Percentiles rank a stretch among this genome's conserved stretches.
Conservation (phyloP, 2,888 invertebrate genomes). For the Argyra leucocephala region DNA sequence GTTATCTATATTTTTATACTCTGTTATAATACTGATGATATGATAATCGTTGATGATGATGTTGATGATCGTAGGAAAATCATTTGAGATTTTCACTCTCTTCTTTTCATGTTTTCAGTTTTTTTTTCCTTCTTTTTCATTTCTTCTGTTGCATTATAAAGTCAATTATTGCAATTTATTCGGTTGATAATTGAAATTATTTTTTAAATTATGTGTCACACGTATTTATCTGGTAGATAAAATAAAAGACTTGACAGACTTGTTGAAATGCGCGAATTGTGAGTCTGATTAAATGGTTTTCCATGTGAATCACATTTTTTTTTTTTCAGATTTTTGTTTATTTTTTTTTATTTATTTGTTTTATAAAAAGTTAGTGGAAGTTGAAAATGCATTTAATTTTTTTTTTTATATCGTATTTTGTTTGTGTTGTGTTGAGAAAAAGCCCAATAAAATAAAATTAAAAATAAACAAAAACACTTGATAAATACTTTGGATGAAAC, state of each 20-base stretch:
- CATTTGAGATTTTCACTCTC: no score
- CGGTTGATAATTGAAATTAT: slow-evolving; percentile 3
- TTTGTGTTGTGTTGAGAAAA: no score
- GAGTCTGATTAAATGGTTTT: not conserved
- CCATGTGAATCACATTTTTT: not conserved
- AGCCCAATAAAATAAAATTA: no score
- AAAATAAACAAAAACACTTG: no score
- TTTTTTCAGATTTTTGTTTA: no score
- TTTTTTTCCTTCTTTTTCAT: not conserved
- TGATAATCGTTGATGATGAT: not conserved
- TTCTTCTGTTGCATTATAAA: not conserved
- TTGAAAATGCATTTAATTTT: no score
- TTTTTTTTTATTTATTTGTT: no score
- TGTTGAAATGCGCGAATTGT: not conserved
- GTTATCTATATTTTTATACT: not conserved
- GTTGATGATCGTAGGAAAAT: no score
- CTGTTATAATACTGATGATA: not conserved
- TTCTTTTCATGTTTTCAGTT: no score
- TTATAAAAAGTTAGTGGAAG: no score
- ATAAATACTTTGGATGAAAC: no score
- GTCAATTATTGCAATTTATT: slow-evolving; percentile 4
- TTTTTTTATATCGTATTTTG: no score
- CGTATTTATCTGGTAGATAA: slow-evolving; percentile 3
- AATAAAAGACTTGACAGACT: slow-evolving; percentile 6
- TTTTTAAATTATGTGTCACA: not conserved